Percentiles rank a stretch among this genome's conserved stretches.
These are phyloP conservation scores for Alexandromys fortis DNA, from an alignment of 2,113 vertebrate species.

Conservation along the genomic window DNA sequence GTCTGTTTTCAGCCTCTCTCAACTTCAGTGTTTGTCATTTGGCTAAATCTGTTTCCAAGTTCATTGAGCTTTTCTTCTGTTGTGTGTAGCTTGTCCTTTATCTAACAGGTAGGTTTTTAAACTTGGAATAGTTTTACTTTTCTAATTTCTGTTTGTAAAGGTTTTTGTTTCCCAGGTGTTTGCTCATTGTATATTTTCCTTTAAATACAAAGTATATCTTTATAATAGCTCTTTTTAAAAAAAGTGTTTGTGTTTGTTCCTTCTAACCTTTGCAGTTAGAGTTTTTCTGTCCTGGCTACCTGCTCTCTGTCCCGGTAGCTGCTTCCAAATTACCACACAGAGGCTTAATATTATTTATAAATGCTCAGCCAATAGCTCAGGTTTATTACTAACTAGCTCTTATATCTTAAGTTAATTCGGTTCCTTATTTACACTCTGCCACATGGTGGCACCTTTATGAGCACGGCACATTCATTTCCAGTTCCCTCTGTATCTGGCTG, in stretches of 20 bases:
- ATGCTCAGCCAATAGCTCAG: too few species aligned
- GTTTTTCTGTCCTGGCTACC: too few species aligned
- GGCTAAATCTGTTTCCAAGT: background rate
- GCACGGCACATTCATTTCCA: too few species aligned
- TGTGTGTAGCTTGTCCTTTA: background rate
- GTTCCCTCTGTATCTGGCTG: too few species aligned
- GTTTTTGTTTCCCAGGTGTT: background rate
- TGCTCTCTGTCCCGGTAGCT: too few species aligned
- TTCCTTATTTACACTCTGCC: too few species aligned
- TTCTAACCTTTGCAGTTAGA: background rate
- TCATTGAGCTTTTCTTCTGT: background rate
- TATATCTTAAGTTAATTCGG: too few species aligned
- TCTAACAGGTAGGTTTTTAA: background rate
- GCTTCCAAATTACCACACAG: too few species aligned
- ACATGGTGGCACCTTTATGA: too few species aligned
- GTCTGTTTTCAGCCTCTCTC: background rate
- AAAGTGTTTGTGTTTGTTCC: background rate
- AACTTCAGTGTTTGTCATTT: background rate
- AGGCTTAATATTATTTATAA: too few species aligned
- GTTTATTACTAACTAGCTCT: too few species aligned
- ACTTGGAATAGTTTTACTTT: background rate
- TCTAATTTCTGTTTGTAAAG: constrained; percentile 14
- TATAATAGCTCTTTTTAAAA: background rate
- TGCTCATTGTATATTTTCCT: constrained; percentile 31
- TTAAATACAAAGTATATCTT: background rate